Evolutionary conservation across 2,797 vertebrate species (phyloP).

Genomic region (Passerculus sandwichensis): DNA sequence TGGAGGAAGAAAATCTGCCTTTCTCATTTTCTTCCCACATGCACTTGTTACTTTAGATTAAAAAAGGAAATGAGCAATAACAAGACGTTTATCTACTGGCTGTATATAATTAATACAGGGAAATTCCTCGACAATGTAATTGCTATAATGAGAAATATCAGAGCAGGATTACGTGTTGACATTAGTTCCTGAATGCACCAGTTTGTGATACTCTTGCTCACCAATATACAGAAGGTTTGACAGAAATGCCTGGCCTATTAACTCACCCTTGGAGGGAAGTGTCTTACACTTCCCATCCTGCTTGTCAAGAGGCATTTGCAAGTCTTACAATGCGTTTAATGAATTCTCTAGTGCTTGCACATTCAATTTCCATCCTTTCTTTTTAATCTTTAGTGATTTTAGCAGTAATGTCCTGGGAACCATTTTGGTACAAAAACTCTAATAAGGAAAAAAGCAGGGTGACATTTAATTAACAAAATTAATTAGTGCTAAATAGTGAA

Average conservation of each 20-base stretch:
- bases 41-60: background rate
- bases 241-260: constrained; percentile 22
- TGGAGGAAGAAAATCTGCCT: background rate
- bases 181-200: background rate
- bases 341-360: constrained; percentile 59
- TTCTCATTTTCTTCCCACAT: background rate
- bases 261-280: constrained; percentile 10
- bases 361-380: constrained; percentile 58
- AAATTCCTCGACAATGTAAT: background rate
- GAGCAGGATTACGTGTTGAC: background rate
- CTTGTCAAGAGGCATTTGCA: constrained; percentile 59
- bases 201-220: background rate
- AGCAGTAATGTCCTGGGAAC: constrained; percentile 53
- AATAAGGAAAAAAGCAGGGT: constrained; percentile 62
- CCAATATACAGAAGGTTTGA: background rate
- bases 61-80: background rate
- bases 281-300: background rate
- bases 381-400: constrained; percentile 65
- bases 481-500: constrained; percentile 67
- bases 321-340: constrained; percentile 28
- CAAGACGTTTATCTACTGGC: background rate
- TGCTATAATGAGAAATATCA: background rate
- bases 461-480: constrained; percentile 74
- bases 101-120: background rate
- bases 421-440: constrained; percentile 60